These are phyloP conservation scores for Apodemus agrarius DNA, from an alignment of 2,797 vertebrate species.

Conservation along the genomic window DNA sequence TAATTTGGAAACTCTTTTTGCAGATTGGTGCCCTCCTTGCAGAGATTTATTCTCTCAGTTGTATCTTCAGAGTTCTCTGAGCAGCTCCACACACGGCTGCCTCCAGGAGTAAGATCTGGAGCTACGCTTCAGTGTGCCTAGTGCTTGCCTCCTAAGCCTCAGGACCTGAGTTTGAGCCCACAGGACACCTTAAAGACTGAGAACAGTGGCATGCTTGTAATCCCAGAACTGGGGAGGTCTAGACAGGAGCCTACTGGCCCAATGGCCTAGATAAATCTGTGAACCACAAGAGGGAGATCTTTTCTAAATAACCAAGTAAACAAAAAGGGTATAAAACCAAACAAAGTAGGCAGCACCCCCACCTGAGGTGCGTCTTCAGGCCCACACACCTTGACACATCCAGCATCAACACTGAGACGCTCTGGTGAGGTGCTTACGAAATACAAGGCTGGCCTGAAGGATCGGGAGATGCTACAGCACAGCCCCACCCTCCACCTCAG, in stretches of 20 bases:
- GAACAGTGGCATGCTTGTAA: too few species aligned
- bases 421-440: background rate
- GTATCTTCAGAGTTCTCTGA: background rate
- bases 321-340: background rate
- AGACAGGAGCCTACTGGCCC: background rate
- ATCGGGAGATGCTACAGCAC: accelerated
- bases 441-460: background rate
- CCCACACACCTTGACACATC: background rate
- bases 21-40: background rate
- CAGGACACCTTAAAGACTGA: background rate
- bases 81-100: background rate
- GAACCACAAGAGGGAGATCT: too few species aligned
- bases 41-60: background rate
- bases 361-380: too few species aligned
- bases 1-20: background rate
- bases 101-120: background rate
- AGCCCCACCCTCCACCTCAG: background rate
- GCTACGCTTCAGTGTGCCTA: background rate
- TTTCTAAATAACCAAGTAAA: background rate
- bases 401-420: accelerated
- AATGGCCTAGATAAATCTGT: background rate
- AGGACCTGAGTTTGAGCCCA: background rate
- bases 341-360: too few species aligned
- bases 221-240: background rate
- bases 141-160: background rate